phyloP scores from a whole-genome alignment of 2,113 vertebrate genomes.

The Tichodroma muraria region DNA sequence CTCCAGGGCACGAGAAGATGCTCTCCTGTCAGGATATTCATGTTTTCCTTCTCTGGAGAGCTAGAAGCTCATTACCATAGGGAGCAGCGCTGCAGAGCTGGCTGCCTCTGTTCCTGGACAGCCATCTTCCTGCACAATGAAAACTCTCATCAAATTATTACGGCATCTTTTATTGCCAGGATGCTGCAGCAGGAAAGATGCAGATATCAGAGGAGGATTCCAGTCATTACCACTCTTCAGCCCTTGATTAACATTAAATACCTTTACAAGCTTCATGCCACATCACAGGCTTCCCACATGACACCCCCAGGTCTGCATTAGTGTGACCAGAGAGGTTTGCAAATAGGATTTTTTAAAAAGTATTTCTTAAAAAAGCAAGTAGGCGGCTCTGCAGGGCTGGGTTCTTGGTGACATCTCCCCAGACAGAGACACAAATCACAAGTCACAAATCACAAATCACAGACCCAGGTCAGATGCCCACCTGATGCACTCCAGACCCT shows the following conservation, averaged over 20 bases:
- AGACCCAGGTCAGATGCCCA: background rate
- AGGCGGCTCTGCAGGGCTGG: background rate
- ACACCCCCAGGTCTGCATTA: background rate
- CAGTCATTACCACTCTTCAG: background rate
- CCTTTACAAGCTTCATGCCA: background rate
- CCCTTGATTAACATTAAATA: background rate
- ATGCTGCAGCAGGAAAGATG: background rate
- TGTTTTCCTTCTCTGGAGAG: background rate
- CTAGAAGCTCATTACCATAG: background rate
- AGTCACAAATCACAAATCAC: background rate
- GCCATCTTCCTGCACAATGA: background rate
- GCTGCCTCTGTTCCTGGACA: background rate
- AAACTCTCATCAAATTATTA: background rate
- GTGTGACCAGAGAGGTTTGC: background rate
- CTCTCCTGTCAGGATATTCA: slow-evolving; percentile 21
- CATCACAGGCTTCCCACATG: background rate
- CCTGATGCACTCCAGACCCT: background rate
- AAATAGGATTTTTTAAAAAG: background rate
- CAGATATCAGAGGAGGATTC: background rate
- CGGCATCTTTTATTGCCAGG: background rate
- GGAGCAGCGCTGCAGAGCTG: background rate
- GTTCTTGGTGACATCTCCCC: background rate
- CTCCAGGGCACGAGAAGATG: slow-evolving; percentile 5
- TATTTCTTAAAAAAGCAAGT: background rate
- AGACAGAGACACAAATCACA: background rate